Evolutionary conservation across 2,797 vertebrate genomes (phyloP).

Genomic region (Anabacerthia variegaticeps): DNA sequence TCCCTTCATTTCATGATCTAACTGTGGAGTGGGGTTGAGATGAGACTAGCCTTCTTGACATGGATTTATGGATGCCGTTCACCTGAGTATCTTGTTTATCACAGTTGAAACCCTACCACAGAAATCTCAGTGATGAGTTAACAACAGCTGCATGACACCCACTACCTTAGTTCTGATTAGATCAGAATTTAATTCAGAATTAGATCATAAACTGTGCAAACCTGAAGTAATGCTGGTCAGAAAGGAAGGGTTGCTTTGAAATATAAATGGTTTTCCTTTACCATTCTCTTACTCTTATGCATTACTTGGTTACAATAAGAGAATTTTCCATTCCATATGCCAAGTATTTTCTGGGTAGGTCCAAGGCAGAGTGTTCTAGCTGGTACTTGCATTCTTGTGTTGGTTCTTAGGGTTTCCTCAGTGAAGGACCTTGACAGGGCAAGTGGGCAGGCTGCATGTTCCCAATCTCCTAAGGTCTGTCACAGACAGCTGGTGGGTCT

Average conservation of each 20-base stretch:
- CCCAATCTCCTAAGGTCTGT: rapidly evolving
- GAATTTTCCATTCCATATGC: neutral
- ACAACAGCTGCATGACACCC: neutral
- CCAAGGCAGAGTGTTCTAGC: neutral
- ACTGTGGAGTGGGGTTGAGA: neutral
- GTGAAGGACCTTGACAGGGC: neutral
- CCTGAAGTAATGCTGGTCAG: neutral
- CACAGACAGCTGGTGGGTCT: neutral
- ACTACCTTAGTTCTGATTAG: neutral
- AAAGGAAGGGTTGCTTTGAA: neutral
- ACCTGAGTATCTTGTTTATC: neutral
- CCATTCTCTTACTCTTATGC: rapidly evolving
- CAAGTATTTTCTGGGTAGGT: neutral
- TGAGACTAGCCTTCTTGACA: neutral
- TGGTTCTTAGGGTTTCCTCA: neutral
- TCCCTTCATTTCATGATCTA: neutral
- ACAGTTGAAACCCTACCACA: neutral
- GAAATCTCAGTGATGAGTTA: neutral
- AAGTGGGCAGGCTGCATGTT: neutral
- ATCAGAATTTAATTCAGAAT: neutral
- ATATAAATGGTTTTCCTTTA: neutral
- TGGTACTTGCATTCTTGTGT: neutral
- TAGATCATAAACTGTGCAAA: neutral
- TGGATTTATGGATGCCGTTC: neutral
- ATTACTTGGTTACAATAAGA: neutral